A percentile compares a stretch with the other conserved stretches of the same genome.
Conservation (phyloP, 2,113 vertebrate genomes). For the Ophiodon elongatus region DNA sequence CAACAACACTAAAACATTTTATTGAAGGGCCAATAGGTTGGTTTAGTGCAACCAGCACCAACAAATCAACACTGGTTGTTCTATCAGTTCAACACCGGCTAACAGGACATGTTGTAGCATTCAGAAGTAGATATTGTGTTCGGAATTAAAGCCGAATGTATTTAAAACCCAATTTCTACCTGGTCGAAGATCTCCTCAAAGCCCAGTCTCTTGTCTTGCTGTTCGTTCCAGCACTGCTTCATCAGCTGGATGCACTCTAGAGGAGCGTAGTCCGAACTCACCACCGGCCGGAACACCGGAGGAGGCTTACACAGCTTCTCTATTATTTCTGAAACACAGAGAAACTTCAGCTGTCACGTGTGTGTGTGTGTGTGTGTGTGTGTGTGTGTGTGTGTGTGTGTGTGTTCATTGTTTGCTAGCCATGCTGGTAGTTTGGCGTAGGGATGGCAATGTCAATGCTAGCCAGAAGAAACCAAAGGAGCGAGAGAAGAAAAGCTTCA, state of each 20-base stretch:
- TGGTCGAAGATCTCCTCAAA: constrained; percentile 86
- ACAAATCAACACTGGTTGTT: neutral
- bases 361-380: too few relatives aligned
- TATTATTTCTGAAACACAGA: constrained; percentile 78
- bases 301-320: constrained; percentile 83
- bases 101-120: neutral
- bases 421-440: neutral
- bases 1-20: too few relatives aligned
- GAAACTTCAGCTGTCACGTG: neutral
- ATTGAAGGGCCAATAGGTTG: too few relatives aligned
- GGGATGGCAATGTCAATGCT: too few relatives aligned
- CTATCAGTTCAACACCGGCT: neutral
- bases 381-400: neutral
- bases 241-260: constrained; percentile 87
- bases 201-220: constrained; percentile 81
- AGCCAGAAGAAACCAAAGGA: too few relatives aligned
- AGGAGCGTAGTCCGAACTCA: constrained; percentile 83
- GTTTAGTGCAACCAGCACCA: neutral
- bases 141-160: neutral
- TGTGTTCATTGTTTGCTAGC: neutral
- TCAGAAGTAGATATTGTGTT: neutral
- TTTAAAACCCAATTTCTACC: constrained; percentile 27
- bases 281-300: constrained; percentile 83
- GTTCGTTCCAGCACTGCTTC: constrained; percentile 87
- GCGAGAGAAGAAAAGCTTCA: too few relatives aligned